Evolutionary conservation across 2,797 vertebrate species (phyloP).

Genomic region (Distichodus sexfasciatus): DNA sequence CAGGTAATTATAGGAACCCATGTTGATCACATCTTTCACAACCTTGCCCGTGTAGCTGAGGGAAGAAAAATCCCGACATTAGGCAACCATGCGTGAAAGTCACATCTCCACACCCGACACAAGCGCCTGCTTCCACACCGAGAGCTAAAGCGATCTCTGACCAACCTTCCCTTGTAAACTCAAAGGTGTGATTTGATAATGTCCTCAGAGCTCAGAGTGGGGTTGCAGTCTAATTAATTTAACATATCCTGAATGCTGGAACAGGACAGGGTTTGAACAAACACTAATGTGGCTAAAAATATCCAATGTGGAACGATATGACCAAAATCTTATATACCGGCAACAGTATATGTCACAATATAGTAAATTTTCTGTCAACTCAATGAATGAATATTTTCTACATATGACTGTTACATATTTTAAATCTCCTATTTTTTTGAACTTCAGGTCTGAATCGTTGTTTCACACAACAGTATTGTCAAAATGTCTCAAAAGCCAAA

Average conservation of each 20-base stretch:
- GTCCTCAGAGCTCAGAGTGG: not conserved
- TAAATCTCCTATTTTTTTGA: no score
- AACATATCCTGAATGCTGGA: not conserved
- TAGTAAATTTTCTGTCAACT: no score
- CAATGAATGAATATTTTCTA: no score
- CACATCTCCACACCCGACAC: not conserved
- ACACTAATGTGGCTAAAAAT: not conserved
- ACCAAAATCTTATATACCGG: no score
- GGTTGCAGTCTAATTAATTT: not conserved
- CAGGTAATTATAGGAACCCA: constrained; percentile 97
- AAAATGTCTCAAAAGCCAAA: no score
- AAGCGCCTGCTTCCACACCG: not conserved
- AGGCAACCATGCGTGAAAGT: not conserved
- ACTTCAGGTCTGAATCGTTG: no score
- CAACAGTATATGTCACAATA: no score
- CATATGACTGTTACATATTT: no score
- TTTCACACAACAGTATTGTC: no score
- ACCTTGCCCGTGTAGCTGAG: constrained; percentile 84
- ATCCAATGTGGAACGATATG: no score
- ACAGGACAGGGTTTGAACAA: not conserved
- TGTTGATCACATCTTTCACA: constrained; percentile 87
- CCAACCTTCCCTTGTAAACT: not conserved
- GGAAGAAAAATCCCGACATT: constrained; percentile 5
- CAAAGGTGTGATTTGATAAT: not conserved
- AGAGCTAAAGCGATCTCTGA: not conserved